Evolutionary conservation across 2,113 vertebrate species (phyloP).

Genomic region (Alces alces): DNA sequence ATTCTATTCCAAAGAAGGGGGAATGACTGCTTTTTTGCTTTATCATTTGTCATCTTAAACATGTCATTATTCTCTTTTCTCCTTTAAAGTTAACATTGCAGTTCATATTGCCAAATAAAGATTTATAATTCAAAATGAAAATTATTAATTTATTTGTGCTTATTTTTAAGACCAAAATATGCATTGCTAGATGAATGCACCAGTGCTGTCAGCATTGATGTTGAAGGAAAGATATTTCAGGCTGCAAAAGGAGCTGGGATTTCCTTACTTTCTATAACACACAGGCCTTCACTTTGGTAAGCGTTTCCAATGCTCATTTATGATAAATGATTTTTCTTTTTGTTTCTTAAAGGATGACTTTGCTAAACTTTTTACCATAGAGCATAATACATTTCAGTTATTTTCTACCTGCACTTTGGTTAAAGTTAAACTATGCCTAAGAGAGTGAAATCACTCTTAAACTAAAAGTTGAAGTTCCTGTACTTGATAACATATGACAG

Average conservation of each 20-base stretch:
- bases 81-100: not conserved
- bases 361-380: not conserved
- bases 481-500: not conserved
- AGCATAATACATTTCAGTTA: not conserved
- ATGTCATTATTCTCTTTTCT: not conserved
- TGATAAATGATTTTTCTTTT: not conserved
- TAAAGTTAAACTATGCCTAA: not conserved
- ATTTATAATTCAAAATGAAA: not conserved
- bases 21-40: not conserved
- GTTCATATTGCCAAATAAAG: not conserved
- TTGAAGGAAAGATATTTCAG: constrained; percentile 99
- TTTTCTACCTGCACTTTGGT: not conserved
- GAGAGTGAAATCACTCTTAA: not conserved
- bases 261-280: constrained; percentile 97
- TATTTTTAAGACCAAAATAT: constrained; percentile 91
- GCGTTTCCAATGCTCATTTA: constrained; percentile 2
- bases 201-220: constrained; percentile 98
- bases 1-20: not conserved
- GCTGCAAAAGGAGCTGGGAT: constrained; percentile 94
- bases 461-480: not conserved
- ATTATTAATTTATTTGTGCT: constrained; percentile 54
- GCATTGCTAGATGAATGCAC: constrained; percentile 97
- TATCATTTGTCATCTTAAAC: not conserved
- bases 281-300: constrained; percentile 98
- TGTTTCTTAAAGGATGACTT: not conserved